These are phyloP conservation scores for Rhopalosiphum nymphaeae DNA, from an alignment of 2,888 invertebrate genomes.

Conservation along the genomic window DNA sequence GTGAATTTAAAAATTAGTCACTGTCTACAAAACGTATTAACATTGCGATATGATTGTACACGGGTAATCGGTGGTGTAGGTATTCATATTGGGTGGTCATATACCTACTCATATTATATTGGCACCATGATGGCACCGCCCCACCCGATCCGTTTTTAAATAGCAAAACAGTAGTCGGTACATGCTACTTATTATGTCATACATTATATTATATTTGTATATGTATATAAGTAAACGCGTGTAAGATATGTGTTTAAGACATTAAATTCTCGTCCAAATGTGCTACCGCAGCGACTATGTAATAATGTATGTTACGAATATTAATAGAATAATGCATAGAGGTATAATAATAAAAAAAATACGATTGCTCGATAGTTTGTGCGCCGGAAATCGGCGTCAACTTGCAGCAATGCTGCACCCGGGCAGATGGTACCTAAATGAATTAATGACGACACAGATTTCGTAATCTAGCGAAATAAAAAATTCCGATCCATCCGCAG, in stretches of 20 bases:
- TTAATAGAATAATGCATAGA: neutral
- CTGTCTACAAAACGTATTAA: neutral
- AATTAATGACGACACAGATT: neutral
- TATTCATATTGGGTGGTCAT: constrained; percentile 1
- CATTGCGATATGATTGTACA: neutral
- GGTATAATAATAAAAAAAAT: neutral
- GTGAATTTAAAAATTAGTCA: neutral
- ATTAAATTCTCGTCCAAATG: neutral
- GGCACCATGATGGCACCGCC: neutral
- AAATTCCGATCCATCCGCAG: neutral
- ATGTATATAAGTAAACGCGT: neutral
- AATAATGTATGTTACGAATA: neutral
- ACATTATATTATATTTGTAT: neutral
- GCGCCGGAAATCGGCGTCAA: neutral
- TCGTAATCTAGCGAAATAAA: neutral
- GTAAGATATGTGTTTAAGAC: neutral
- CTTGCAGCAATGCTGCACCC: neutral
- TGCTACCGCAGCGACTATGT: neutral
- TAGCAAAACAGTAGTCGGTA: neutral
- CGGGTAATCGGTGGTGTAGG: neutral
- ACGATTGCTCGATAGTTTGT: neutral
- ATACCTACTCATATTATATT: neutral
- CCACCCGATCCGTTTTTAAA: neutral
- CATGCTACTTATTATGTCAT: neutral
- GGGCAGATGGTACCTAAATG: neutral